Evolutionary conservation across 2,113 vertebrate genomes (phyloP), one percentile per base, ranked within the genome.

Genomic region (Climacteris rufus): DNA sequence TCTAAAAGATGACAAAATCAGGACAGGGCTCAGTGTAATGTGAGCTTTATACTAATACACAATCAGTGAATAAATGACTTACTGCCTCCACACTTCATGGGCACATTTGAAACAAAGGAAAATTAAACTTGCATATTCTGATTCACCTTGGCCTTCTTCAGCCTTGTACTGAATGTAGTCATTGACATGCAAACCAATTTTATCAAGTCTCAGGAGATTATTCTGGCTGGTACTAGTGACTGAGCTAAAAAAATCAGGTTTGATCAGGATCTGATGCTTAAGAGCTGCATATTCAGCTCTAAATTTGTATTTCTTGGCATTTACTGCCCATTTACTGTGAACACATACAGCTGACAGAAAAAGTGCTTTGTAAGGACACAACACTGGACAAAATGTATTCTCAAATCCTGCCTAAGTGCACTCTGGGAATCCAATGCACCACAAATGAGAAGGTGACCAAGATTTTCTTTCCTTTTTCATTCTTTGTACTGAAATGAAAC

Each of bases 131-230:
- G 6, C 24, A 17, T 7, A 10, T 85, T 93, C 87, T 71, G 37
- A 82, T 65, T 91, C 71, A 80, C 75, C 66, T 69, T 53, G 84
- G 65, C 61, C 57, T 87, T 71, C 71, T 71, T 75, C 84, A 79
- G 49, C 31, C 49, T 69, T 37, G 23, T 52, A 31, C 50, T 88
- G 90, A 42, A 80, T 21, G 37, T 4, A 86, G 49, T 74, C 54
- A 65, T 13, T 72, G 49, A 69, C 31, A 76, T 9, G 68, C 59
- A 89, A 90, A 70, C n/a, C 59, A 45, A n/a, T 90, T 92, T 90
- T 23, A 79, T 42, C 42, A 65, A 27, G 21, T 39, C 52, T 93
- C 33, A 28, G 69, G 80, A 86, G 81, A 59, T 77, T 77, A 37
- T 66, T 83, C 64, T 63, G 47, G 50, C 37, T 89, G 44, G 18